These are phyloP conservation scores for Halocaridina rubra DNA, from an alignment of 2,888 invertebrate genomes.

Conservation along the genomic window DNA sequence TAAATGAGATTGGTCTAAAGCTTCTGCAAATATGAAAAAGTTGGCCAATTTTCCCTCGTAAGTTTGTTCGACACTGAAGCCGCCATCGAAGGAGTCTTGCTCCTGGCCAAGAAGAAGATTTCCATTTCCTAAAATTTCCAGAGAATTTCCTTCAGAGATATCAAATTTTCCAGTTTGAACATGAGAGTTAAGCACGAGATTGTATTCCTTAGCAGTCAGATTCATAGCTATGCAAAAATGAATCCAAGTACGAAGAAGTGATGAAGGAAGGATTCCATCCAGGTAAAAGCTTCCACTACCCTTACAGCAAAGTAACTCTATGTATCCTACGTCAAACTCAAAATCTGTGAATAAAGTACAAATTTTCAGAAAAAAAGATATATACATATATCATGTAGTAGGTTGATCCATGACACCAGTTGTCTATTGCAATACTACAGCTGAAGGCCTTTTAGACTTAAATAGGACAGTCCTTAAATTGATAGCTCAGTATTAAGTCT, in stretches of 20 bases:
- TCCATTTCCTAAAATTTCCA: conserved; percentile 41
- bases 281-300: conserved; percentile 47
- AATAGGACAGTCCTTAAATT: no score
- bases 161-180: conserved; percentile 12
- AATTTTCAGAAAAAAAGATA: no score
- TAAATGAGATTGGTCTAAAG: background rate
- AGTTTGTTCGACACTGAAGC: conserved; percentile 39
- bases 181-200: background rate
- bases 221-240: conserved; percentile 49
- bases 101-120: conserved; percentile 51
- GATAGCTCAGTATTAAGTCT: no score
- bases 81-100: conserved; percentile 44
- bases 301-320: conserved; percentile 42
- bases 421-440: no score
- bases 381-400: no score
- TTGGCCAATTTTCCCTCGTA: conserved; percentile 40
- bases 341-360: conserved; percentile 40
- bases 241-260: conserved; percentile 21
- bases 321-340: background rate
- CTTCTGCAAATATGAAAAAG: conserved; percentile 8
- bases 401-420: no score
- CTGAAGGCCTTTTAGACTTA: no score
- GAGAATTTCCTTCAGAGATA: background rate
- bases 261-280: no score
- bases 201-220: conserved; percentile 13